These are phyloP conservation scores for Daphoenositta chrysoptera DNA, from an alignment of 2,113 vertebrate genomes.

Conservation along the genomic window DNA sequence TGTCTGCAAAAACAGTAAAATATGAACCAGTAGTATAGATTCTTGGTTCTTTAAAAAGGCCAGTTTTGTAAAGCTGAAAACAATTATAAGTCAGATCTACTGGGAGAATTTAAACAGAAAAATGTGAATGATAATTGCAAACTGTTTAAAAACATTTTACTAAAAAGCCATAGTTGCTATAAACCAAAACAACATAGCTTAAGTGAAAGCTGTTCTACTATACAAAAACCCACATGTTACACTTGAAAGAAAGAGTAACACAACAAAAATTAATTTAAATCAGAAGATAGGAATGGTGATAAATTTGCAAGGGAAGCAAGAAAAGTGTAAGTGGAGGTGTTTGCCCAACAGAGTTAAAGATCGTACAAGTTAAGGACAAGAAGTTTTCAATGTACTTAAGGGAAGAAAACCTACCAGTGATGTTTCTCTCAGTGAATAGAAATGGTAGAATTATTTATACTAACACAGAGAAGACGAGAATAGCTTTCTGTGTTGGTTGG, in stretches of 20 bases:
- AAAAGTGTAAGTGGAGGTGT: background rate
- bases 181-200: conserved; percentile 4
- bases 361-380: background rate
- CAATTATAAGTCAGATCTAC: conserved; percentile 42
- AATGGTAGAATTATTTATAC: background rate
- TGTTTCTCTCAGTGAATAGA: background rate
- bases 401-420: background rate
- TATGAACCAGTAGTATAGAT: background rate
- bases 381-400: background rate
- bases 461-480: background rate
- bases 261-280: conserved; percentile 21
- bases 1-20: background rate
- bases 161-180: background rate
- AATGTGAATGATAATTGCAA: conserved; percentile 44
- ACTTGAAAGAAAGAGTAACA: background rate
- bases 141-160: conserved; percentile 29
- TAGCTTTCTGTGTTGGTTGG: background rate
- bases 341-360: background rate
- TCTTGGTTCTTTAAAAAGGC: background rate
- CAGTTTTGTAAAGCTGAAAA: conserved; percentile 42
- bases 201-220: conserved; percentile 24
- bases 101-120: conserved; percentile 47
- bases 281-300: conserved; percentile 1
- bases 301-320: background rate
- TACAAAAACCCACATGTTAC: background rate